A percentile compares a stretch with the other conserved stretches of the same genome.
These are phyloP conservation scores for Palythoa heliodiscus DNA, from an alignment of 92 coral and sea anemone species.

Conservation along the genomic window DNA sequence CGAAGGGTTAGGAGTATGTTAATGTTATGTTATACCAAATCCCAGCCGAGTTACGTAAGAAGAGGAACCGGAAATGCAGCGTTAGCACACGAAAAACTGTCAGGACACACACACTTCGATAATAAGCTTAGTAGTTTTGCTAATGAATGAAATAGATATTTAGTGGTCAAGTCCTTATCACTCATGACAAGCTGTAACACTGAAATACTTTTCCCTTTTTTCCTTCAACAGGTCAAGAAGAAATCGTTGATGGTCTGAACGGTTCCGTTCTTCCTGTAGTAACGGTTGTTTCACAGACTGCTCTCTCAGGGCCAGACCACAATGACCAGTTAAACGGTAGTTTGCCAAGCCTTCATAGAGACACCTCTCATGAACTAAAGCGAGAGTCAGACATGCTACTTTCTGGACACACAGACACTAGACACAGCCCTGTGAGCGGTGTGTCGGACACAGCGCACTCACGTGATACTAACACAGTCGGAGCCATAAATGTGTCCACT, in stretches of 20 bases:
- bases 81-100: no score
- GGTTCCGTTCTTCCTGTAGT: slow-evolving; percentile 68
- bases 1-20: no score
- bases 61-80: no score
- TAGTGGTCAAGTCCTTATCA: no score
- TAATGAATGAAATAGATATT: no score
- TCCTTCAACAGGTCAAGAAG: slow-evolving; percentile 69
- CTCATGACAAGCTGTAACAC: no score
- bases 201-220: not conserved
- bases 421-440: not conserved
- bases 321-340: slow-evolving; percentile 2
- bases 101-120: no score
- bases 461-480: not conserved
- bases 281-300: slow-evolving; percentile 50
- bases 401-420: slow-evolving; percentile 23
- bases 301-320: slow-evolving; percentile 3
- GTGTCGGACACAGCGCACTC: not conserved
- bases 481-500: not conserved
- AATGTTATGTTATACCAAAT: no score
- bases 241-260: slow-evolving; percentile 77
- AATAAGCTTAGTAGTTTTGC: no score
- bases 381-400: not conserved
- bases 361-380: slow-evolving; percentile 6
- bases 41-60: no score
- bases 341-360: not conserved